Percentiles rank a stretch among this genome's conserved stretches.
Conservation (phyloP, 1,140 invertebrate genomes). For the Oscheius sp. region DNA sequence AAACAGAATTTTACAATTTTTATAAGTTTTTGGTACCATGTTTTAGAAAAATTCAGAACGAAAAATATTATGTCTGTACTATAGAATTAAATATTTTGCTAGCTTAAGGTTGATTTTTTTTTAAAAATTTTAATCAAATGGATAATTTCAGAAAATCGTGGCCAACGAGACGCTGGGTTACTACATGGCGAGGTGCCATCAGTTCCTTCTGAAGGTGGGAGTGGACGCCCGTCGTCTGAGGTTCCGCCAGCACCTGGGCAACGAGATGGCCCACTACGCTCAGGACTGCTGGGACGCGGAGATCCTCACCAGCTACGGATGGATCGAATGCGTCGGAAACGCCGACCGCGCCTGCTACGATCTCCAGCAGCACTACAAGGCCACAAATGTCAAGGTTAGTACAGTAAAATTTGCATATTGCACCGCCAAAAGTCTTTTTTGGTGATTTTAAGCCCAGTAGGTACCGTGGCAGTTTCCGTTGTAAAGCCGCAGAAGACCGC, state of each 20-base stretch:
- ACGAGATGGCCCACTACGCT: slow-evolving; percentile 99
- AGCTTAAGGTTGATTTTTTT: background rate
- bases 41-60: no score
- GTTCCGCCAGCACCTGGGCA: slow-evolving; percentile 95
- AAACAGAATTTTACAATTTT: background rate
- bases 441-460: background rate
- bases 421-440: background rate
- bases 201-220: slow-evolving; percentile 79
- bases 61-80: background rate
- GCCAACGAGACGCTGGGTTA: slow-evolving; percentile 96
- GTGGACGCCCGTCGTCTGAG: slow-evolving; percentile 80
- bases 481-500: no score
- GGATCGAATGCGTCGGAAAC: slow-evolving; percentile 99
- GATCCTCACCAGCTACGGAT: slow-evolving; percentile 71
- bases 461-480: background rate
- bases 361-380: slow-evolving; percentile 85
- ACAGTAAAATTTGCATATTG: background rate
- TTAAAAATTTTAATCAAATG: slow-evolving; percentile 16
- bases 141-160: slow-evolving; percentile 70
- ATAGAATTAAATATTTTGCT: background rate
- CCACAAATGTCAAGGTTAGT: slow-evolving; percentile 75
- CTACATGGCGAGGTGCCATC: slow-evolving; percentile 91
- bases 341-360: slow-evolving; percentile 97
- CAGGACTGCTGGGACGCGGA: slow-evolving; percentile 66
- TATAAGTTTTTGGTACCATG: no score